Evolutionary conservation across 2,113 vertebrate species (phyloP), one percentile per base, ranked within the genome.

Genomic region (Galbula dea): DNA sequence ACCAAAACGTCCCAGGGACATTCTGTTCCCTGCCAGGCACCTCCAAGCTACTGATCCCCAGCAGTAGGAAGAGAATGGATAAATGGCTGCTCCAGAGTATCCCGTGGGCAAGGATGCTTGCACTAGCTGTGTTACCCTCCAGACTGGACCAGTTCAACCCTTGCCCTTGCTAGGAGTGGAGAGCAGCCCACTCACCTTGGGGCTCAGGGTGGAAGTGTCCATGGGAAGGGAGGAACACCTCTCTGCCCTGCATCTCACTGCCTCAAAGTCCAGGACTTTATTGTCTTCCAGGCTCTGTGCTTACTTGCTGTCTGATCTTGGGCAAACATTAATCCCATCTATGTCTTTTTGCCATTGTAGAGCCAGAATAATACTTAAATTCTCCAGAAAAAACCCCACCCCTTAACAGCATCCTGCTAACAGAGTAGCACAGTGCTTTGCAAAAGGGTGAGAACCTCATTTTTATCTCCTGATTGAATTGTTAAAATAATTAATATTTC

Each of bases 401-500:
- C 17, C n/a, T 55, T 51, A 86, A 34, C 16, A 48, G 16, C 0
- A 0, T 41, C 65, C 52, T 82, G 45, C 55, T 68, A 73, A 23
- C 37, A 51, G 34, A 6, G 7, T 18, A 69, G 32, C 13, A 12
- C 4, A 7, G 26, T 76, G 82, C 83, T 88, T 91, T 83, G 66
- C 58, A 69, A 83, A 89, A 73, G 51, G 7, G 3, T 24, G 54
- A 72, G 63, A 88, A 65, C 22, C 12, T 84, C 2, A 54, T 84
- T 95, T 94, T 76, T 78, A 54, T 41, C 41, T 96, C 22, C 45
- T 78, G 12, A 59, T 68, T 62, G 59, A 90, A 63, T 55, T 86
- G 45, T 63, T 89, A 82, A 84, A 90, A 85, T 54, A 75, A 83
- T 83, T 91, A 82, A 81, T 82, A 75, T 41, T 73, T 89, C 41